Evolutionary conservation across 1,140 invertebrate genomes (phyloP), one percentile per base, ranked within the genome.

Genomic region (honey bee (Apis mellifera)): DNA sequence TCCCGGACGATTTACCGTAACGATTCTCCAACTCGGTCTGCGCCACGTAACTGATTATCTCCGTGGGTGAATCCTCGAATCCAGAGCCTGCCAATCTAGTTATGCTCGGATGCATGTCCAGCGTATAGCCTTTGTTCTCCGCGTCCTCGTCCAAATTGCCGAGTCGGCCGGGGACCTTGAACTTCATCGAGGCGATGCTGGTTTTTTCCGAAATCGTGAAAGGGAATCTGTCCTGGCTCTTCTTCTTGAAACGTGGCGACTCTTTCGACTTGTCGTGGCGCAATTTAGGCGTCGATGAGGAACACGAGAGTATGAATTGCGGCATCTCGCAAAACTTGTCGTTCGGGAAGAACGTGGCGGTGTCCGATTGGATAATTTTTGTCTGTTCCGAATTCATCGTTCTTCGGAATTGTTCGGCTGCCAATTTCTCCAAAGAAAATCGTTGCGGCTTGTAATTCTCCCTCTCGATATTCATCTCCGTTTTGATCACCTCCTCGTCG

Each of bases 181-280:
- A 79, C 73, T 80, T 84, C 4, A 59, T 54, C 9, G 82, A 86
- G 9, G 86, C 70, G 15, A 32, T 26, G 68, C 42, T 81, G 0
- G 72, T 72, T 26, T 32, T 86, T 54, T 89, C 87, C 0, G 90
- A 89, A n/a, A 92, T 91, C 21, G 92, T 92, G 59, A 91, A 92
- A 0, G 91, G 90, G 62, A 89, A 91, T 59, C 90, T 91, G 60
- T 92, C 89, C 42, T 90, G 91, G 42, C 73, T 85, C 57, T 89
- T 84, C 77, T 88, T 91, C 62, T 70, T 84, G 32, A 59, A 54
- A 17, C 71, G 54, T 0, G 78, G 52, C 2, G 83, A 65, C 0
- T 81, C 74, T 4, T 52, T 85, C 52, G 70, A 80, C 7, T 23
- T n/a, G 19, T 90, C 83, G 19, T 19, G 69, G 42, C 66, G 83